Evolutionary conservation across 2,888 invertebrate species (phyloP), one percentile per base, ranked within the genome.

Genomic region (Mesochorus sp.): DNA sequence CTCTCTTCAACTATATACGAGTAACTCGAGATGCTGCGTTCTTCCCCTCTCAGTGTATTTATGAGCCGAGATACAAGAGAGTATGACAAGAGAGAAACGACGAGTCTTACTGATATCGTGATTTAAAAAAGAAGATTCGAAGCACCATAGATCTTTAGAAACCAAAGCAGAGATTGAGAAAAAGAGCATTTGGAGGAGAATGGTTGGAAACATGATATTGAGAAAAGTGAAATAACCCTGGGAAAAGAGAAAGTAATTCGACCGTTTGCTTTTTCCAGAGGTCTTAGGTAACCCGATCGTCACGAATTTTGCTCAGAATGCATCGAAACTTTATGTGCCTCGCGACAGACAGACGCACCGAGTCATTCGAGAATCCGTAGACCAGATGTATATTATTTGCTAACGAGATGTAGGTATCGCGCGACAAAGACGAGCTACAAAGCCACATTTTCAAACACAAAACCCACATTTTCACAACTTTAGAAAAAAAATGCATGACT

Each of bases 251-350:
- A 39, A 53, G 44, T 28, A 47, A 57, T n/a, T 31, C 44, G 55
- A 14, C 42, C 4, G n/a, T 3, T 68, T 55, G 34, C 24, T 4
- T 44, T 31, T 2, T 24, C 57, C 34, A 14, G 2, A 31, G 39
- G 24, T 68, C 66, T 57, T 68, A 44, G 57, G 47, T 68, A 68
- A 68, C 34, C 57, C 28, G 57, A 68, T 68, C 34, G 19, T 8
- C 61, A 21, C 0, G 55, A 31, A 19, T 31, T 21, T 5, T 31
- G 19, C 28, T 57, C 34, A 19, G n/a, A 24, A 14, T 26, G 37
- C 28, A 6, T 31, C 28, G n/a, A 26, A 19, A 28, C 19, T 0
- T 49, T 37, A 19, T 37, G 19, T 19, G 55, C 17, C 34, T 1
- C 12, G 14, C 17, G 34, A 10, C 1, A 8, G 10, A 37, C 34